Evolutionary conservation across 2,113 vertebrate species (phyloP), one percentile per base, ranked within the genome.

Genomic region (Tachysurus vachellii): DNA sequence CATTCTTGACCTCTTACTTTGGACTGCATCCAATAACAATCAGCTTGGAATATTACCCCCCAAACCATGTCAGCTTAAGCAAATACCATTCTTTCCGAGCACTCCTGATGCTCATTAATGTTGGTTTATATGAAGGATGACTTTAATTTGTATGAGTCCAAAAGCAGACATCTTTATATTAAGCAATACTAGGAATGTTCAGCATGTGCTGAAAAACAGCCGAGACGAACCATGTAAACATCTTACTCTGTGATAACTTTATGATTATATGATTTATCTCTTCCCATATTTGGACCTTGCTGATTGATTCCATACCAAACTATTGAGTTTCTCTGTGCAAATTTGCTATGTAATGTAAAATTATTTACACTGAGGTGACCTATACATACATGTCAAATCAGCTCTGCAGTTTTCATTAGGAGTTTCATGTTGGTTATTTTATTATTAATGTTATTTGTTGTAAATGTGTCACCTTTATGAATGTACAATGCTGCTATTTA

Each of bases 401-500:
- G n/a, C 44, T 79, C 57, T 66, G 61, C 76, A 5, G 28, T n/a
- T 80, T 86, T 26, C 14, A 16, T 26, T 59, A 26, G 28, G 13
- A 80, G 12, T 56, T 44, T 70, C n/a, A 54, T 64, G 66, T 86
- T 14, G 64, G 21, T 68, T 73, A 57, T 71, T 83, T 4, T 76
- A 66, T 61, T 64, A 11, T n/a, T 75, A 44, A 44, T 86, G n/a
- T 84, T 86, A 50, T 53, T 17, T 59, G 36, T 79, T 79, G 68
- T 68, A 79, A 71, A 66, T 28, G 54, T 83, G 47, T 62, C 54
- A 64, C 61, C n/a, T 68, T 76, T n/a, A 47, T 90, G 86, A 89
- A 91, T 89, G 90, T 91, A 91, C 88, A 88, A 82, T 89, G 90
- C 90, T 91, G 90, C 88, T 91, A 89, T 82, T 73, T 80, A 87